These are phyloP conservation scores for Polia nebulosa DNA, from an alignment of 2,888 invertebrate species.

Conservation along the genomic window DNA sequence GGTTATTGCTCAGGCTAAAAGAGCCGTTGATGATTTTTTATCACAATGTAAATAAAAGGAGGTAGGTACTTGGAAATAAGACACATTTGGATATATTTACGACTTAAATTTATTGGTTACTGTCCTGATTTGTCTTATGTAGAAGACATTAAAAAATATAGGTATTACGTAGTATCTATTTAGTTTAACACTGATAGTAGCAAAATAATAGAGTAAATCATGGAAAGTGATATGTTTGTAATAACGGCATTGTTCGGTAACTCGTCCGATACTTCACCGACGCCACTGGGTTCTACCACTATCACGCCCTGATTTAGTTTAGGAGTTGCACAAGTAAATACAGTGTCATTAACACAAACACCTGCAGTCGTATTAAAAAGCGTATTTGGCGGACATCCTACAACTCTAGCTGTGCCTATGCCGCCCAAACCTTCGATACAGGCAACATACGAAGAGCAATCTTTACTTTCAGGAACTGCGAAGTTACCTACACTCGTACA, in stretches of 20 bases:
- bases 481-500: conserved; percentile 77
- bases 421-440: conserved; percentile 77
- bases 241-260: neutral
- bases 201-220: conserved; percentile 18
- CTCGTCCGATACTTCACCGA: neutral
- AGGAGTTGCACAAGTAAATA: conserved; percentile 67
- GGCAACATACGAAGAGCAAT: conserved; percentile 78
- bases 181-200: conserved; percentile 6
- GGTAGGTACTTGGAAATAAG: conserved; percentile 1
- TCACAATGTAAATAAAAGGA: too few species aligned
- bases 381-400: conserved; percentile 74
- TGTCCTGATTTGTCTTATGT: neutral
- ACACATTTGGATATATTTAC: neutral
- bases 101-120: neutral
- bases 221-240: neutral
- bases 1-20: too few species aligned
- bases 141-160: neutral
- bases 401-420: conserved; percentile 77
- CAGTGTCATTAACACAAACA: conserved; percentile 74
- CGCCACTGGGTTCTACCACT: neutral
- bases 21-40: too few species aligned
- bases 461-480: conserved; percentile 59
- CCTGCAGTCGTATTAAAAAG: conserved; percentile 71
- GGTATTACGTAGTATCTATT: neutral
- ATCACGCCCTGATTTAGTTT: conserved; percentile 17